Conservation (phyloP, 2,113 vertebrate species). For the Felis chaus region DNA sequence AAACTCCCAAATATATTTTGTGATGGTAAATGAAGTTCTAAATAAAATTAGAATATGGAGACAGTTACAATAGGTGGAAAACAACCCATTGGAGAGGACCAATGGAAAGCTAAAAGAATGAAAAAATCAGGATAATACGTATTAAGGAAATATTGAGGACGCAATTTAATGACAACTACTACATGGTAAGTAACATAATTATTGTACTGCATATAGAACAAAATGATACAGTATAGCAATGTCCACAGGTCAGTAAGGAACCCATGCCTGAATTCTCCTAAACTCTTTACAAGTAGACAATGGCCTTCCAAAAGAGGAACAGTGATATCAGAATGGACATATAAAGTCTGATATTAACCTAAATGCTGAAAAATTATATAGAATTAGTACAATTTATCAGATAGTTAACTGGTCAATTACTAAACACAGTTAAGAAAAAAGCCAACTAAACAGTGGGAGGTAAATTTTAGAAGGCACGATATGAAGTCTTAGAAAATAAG, state of each 20-base stretch:
- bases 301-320: not conserved
- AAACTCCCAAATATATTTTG: not conserved
- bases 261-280: not conserved
- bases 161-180: not conserved
- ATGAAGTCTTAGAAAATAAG: not conserved
- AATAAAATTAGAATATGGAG: not conserved
- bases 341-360: not conserved
- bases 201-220: not conserved
- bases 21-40: not conserved
- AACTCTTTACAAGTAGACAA: not conserved
- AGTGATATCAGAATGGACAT: not conserved
- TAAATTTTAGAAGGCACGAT: not conserved
- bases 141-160: not conserved
- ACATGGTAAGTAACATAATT: not conserved
- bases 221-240: not conserved
- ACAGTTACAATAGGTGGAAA: not conserved
- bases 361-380: not conserved
- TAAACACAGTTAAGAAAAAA: not conserved
- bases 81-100: not conserved
- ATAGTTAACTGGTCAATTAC: not conserved
- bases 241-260: not conserved
- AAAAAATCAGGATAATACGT: not conserved
- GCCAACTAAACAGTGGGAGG: not conserved
- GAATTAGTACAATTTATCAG: not conserved
- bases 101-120: not conserved